Base-by-base conservation (phyloP, 2,888 invertebrate genomes). In the Odontocerum albicorne region DNA sequence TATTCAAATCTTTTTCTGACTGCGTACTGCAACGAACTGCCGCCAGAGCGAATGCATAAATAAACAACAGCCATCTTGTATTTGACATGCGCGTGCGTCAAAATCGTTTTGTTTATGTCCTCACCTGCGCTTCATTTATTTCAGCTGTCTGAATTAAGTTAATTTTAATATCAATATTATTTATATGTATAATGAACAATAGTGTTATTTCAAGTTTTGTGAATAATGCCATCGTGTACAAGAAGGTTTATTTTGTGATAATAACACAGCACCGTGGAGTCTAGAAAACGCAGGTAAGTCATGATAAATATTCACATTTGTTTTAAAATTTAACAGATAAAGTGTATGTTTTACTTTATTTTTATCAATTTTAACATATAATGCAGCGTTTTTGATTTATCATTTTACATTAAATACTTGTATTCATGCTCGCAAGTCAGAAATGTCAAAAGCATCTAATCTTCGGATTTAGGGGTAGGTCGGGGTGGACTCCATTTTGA, bases 191-290 rank as follows among this genome's bases (percentile, higher is more conserved):
- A 4, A 22, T 47, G 47, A 36, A 15, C 6, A 22, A 16, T n/a
- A 36, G 27, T 27, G 10, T 32, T 32, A 15, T 39, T 21, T 35
- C 47, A 49, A 38, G 36, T 42, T 35, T 4, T 38, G 49, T 52
- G 51, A 43, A 43, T 21, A 35, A 51, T 57, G 47, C 27, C 36
- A 10, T 49, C 42, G 12, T 43, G 8, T 36, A 40, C 43, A 40
- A 27, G 43, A 56, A 47, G 22, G 47, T 55, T 46, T 17, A 20
- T 44, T 45, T 53, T 43, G 60, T 49, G 46, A 76, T 73, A 67
- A 70, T 73, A 78, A 77, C 74, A 73, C 78, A 75, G 77, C 78
- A 78, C 75, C 78, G 78, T 78, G 78, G 78, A 78, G 78, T 77
- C 78, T 73, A 75, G 77, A 76, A 78, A 78, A 78, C 74, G 78